Base-by-base conservation (phyloP, 2,113 vertebrate species). In the Castor canadensis region DNA sequence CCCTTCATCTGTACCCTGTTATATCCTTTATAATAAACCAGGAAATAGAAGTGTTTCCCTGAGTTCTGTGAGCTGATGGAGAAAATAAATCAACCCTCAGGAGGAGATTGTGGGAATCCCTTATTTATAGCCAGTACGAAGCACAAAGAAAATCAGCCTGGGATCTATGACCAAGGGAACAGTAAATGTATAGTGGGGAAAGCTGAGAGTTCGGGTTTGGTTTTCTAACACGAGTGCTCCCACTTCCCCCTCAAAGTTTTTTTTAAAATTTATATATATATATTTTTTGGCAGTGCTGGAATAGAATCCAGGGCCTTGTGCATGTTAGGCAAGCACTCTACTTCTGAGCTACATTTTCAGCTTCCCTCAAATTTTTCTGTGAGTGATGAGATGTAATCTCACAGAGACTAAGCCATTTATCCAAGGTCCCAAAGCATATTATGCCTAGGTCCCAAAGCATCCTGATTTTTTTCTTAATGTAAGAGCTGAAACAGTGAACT, bases 351-450 rank as follows among this genome's bases (percentile, higher is more conserved):
- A 58, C 28, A 72, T 71, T 38, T 26, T 67, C 30, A 43, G 17
- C 47, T 45, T 45, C 58, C 58, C n/a, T 67, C 45, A 56, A 40
- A 40, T 69, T n/a, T 86, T 86, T 52, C 35, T 52, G 15, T 56
- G 52, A 17, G 13, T 54, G 62, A 97, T 87, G 49, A 83, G 58
- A 77, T 79, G 22, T 26, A 92, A 49, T 84, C 40, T 87, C 84
- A 89, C 62, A 92, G 64, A 89, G 20, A 75, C 66, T 82, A 80
- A 97, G n/a, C 43, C 67, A 52, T 91, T 71, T 91, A 40, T 81
- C 40, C 75, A 95, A 93, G 67, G 66, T 77, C 69, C 47, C 75
- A 89, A 86, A 86, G 69, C 49, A 32, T 89, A 52, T 69, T 80
- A 76, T 89, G 45, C 49, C 67, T 32, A 82, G 28, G 43, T 22